Base-by-base conservation (phyloP, 2,113 vertebrate genomes). In the Apaloderma vittatum region DNA sequence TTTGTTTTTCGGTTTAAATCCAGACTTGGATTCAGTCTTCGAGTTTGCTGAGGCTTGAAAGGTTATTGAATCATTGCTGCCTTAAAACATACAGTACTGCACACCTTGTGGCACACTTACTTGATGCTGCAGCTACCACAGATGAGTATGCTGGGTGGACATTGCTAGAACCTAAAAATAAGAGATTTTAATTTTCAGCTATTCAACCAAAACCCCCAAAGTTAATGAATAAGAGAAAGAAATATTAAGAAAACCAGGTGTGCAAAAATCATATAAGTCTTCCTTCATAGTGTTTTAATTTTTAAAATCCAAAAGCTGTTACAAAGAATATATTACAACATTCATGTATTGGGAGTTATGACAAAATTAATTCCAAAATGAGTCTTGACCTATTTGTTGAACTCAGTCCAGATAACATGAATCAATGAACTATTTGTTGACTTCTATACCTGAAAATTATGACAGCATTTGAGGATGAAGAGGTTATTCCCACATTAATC, bases 101-200 rank as follows among this genome's bases (percentile, higher is more conserved):
- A 37, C 84, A 70, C 86, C 86, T 91, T 46, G 74, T 84, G 73
- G 73, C 70, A 67, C 80, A 37, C 99, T 99, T 99, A 99, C 99
- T 98, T 97, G 99, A 97, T 81, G 98, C 97, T 73, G 94, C 97
- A 86, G 98, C 98, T 77, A 96, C 97, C 93, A 98, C 97, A 63
- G 98, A 98, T 93, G 98, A 97, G 30, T 99, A 98, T 17, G 98
- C 99, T 59, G 99, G 99, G 89, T 99, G 99, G 95, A 98, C 96
- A 79, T 96, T 98, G 97, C 95, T 97, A 49, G 96, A 95, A 86
- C 98, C 99, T 98, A 90, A 81, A 97, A 93, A 81, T 5, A 84
- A 77, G 40, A 87, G 7, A 94, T 92, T 87, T 93, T 78, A 4
- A 30, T 71, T 90, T 95, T 93, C 62, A 91, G 8, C 13, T 61